Base-by-base conservation (phyloP, 2,797 vertebrate genomes). In the Syngnathus acus region DNA sequence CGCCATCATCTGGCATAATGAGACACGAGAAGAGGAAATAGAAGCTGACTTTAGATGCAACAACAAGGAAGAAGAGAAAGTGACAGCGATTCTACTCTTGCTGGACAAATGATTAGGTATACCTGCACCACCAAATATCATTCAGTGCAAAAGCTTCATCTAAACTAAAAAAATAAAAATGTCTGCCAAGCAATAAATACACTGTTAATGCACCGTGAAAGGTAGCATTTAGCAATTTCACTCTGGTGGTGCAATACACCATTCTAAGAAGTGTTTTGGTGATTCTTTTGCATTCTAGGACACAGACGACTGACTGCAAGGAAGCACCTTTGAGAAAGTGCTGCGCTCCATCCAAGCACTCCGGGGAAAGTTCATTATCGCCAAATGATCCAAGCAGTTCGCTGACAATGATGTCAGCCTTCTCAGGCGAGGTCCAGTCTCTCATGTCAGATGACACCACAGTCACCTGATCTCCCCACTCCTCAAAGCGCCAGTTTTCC, bases 401-500 rank as follows among this genome's bases (percentile, higher is more conserved):
- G 5, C 95, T 96, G 67, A 98, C 94, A 2, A 98, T 92, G 75
- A 98, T 92, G 80, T 98, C 95, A 0, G 95, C 95, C 74, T 93
- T 94, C 84, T 97, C 95, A 0, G 95, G 95, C 1, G 95, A 92
- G 1, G 78, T 83, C 95, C 95, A 98, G 1, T 94, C 92, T 21
- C 95, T 89, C 95, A 98, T 98, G 86, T 98, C 95, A 68, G 91
- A 91, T 0, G 93, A 93, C 58, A 98, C 93, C 72, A 98, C 95
- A 0, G 93, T 93, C 86, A 98, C 95, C 81, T 95, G 94, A 81
- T 94, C 94, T 1, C 95, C 95, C 95, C 95, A 98, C 87, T 96
- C 95, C 80, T 98, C 95, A 73, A 94, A 96, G 73, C 94, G 93
- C 94, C 94, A 96, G 72, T 95, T 96, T 85, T 97, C 94, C 63